These are phyloP conservation scores for Trypoxylus dichotomus DNA, from an alignment of 1,140 invertebrate genomes.

Conservation along the genomic window DNA sequence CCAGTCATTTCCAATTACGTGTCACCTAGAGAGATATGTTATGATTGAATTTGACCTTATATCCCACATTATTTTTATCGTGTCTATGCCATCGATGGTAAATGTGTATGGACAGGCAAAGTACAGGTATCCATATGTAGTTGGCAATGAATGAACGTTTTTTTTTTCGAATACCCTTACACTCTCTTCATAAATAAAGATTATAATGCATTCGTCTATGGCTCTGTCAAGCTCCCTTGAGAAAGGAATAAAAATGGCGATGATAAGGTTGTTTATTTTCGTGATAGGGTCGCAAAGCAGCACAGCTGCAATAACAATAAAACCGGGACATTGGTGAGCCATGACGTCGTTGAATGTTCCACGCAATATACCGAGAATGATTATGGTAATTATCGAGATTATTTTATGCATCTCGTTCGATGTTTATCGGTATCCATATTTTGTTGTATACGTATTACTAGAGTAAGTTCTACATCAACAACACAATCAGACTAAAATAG, in stretches of 20 bases:
- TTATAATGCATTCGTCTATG: neutral
- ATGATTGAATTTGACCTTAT: conserved; percentile 8
- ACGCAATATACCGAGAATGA: neutral
- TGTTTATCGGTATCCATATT: neutral
- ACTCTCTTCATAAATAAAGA: neutral
- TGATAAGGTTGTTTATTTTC: conserved; percentile 10
- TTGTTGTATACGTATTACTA: neutral
- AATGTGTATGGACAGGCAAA: neutral
- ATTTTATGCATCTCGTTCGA: neutral
- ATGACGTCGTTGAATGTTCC: neutral
- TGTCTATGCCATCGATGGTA: neutral
- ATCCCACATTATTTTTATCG: neutral
- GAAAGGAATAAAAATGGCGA: neutral
- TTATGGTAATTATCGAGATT: neutral
- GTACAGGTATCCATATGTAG: neutral
- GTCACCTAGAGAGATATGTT: neutral
- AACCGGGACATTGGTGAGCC: neutral
- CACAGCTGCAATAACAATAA: conserved; percentile 12
- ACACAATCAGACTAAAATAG: no score
- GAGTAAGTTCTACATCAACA: neutral
- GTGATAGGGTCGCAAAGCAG: neutral
- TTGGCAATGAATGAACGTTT: neutral
- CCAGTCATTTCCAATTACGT: conserved; percentile 39
- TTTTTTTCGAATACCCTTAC: neutral
- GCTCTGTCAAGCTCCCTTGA: neutral